A percentile compares a stretch with the other conserved stretches of the same genome.
phyloP scores from a whole-genome alignment of 2,888 invertebrate species.

The Criorhina ranunculi region DNA sequence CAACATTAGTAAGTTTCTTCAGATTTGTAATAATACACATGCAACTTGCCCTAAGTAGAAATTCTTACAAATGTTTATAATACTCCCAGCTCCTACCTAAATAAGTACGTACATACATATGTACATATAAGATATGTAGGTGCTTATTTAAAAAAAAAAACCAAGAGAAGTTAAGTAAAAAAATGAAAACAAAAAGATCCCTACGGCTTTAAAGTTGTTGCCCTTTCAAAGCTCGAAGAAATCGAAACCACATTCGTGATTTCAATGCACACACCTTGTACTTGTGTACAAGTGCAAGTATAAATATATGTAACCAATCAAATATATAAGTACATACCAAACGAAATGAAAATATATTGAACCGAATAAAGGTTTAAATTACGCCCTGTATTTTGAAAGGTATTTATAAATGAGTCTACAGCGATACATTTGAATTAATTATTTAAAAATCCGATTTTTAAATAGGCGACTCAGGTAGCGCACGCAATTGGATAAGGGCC shows the following conservation, averaged over 20 bases:
- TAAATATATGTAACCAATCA: background rate
- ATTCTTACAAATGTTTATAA: too few relatives aligned
- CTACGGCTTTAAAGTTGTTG: slow-evolving; percentile 7
- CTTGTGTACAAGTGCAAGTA: slow-evolving; percentile 19
- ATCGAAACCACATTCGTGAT: slow-evolving; percentile 30
- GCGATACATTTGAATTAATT: background rate
- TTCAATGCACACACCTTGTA: slow-evolving; percentile 16
- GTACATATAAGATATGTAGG: too few relatives aligned
- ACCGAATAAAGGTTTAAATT: background rate
- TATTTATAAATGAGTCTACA: background rate
- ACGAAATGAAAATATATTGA: background rate
- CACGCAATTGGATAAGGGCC: too few relatives aligned
- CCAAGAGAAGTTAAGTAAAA: background rate
- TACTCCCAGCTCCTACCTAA: too few relatives aligned
- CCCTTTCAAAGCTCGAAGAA: slow-evolving; percentile 12
- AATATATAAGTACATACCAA: background rate
- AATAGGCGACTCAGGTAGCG: too few relatives aligned
- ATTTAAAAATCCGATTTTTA: background rate
- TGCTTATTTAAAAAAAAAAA: too few relatives aligned
- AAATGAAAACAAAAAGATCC: background rate
- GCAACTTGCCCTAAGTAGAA: too few relatives aligned
- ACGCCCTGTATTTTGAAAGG: slow-evolving; percentile 4
- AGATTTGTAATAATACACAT: too few relatives aligned
- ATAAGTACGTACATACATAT: too few relatives aligned
- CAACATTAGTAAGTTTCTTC: background rate